Evolutionary conservation across 2,113 vertebrate genomes (phyloP).

Genomic region (Zosterops lateralis): DNA sequence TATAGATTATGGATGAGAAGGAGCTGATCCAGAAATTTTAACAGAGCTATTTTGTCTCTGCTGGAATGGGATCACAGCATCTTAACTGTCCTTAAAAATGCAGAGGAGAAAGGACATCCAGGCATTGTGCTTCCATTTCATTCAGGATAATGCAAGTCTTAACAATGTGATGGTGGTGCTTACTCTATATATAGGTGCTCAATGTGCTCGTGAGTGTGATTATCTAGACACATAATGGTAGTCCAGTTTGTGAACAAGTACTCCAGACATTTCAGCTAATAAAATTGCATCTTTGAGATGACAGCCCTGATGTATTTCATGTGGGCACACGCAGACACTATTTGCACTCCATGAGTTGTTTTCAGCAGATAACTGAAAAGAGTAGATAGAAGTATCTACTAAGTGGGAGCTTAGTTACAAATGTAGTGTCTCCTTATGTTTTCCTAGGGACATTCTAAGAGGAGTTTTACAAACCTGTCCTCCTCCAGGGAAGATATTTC

Average conservation of each 20-base stretch:
- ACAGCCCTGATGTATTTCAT: neutral
- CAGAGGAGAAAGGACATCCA: neutral
- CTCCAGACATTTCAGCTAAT: neutral
- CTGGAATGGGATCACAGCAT: neutral
- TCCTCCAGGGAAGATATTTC: neutral
- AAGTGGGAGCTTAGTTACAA: neutral
- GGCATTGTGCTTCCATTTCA: neutral
- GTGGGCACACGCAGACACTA: fast-evolving
- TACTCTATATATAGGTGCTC: neutral
- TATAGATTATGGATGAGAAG: neutral
- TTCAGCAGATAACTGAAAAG: neutral
- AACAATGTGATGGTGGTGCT: neutral
- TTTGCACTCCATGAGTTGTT: neutral
- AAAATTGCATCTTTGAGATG: neutral
- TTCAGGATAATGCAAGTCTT: neutral
- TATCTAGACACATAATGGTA: neutral
- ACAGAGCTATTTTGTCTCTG: neutral
- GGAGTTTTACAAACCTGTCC: neutral
- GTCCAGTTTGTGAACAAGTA: neutral
- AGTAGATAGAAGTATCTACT: neutral
- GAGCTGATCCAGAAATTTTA: neutral
- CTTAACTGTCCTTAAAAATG: neutral
- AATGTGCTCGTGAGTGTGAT: neutral
- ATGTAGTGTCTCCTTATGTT: neutral
- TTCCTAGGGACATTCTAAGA: neutral